Conservation (phyloP, 2,888 invertebrate species). For the Dendrolimus pini region DNA sequence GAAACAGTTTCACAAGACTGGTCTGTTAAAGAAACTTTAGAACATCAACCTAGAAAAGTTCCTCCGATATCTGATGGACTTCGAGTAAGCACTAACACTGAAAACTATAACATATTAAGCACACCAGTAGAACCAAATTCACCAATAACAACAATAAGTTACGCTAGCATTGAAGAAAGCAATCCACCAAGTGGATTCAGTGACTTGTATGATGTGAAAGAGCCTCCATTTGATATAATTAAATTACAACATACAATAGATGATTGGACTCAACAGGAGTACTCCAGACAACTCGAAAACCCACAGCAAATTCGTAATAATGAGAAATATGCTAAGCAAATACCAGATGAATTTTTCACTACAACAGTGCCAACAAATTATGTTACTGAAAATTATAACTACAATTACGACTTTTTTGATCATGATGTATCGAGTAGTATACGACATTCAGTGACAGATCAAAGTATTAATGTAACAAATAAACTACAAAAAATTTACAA, state of each 20-base stretch:
- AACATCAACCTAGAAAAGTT: conserved; percentile 67
- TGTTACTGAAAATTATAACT: conserved; percentile 41
- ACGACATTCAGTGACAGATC: conserved; percentile 53
- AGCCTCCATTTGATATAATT: conserved; percentile 81
- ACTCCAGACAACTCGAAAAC: conserved; percentile 68
- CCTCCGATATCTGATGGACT: conserved; percentile 47
- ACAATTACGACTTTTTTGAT: conserved; percentile 58
- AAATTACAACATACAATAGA: conserved; percentile 89
- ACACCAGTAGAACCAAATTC: conserved; percentile 42
- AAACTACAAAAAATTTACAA: conserved; percentile 50
- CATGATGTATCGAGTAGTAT: conserved; percentile 68
- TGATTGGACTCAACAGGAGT: conserved; percentile 89
- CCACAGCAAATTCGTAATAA: conserved; percentile 70
- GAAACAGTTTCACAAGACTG: conserved; percentile 65
- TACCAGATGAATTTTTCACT: conserved; percentile 86
- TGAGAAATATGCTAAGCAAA: conserved; percentile 82
- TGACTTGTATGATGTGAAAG: conserved; percentile 62
- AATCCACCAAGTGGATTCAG: conserved; percentile 50
- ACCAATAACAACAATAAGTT: conserved; percentile 51
- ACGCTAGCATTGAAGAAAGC: conserved; percentile 62
- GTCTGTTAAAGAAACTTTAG: conserved; percentile 39
- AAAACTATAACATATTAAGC: conserved; percentile 34
- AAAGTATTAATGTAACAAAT: conserved; percentile 29
- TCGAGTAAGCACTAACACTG: conserved; percentile 30
- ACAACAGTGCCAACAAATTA: conserved; percentile 70